Evolutionary conservation across 2,797 vertebrate species (phyloP), one percentile per base, ranked within the genome.

Genomic region (Fistularia commersonii): DNA sequence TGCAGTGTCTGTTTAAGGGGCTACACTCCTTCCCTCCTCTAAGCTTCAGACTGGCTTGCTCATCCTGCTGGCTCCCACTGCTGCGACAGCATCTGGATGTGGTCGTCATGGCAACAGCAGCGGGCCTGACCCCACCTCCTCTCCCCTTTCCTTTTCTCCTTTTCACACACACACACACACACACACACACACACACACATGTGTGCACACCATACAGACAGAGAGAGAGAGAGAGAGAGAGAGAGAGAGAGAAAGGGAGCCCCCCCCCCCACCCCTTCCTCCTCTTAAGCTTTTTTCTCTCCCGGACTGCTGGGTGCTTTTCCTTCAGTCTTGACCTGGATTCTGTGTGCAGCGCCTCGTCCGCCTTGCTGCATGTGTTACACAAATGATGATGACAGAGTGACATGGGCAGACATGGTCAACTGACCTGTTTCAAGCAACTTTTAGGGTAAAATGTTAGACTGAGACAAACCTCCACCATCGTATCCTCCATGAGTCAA

Each of bases 71-170:
- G 69, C 74, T 75, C 73, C 55, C 64, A 68, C 73, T 86, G 81
- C 84, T 88, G 86, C 74, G 38, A 67, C 84, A 87, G 87, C 87
- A 89, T 87, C 87, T 89, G 87, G 85, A 87, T 86, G 70, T 82
- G 64, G 84, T 89, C 61, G 32, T 72, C 82, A 87, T 87, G 68
- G 85, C 71, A 89, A 89, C 87, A 86, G 68, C 72, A 77, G 73
- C 11, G 42, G 82, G 77, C 62, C 82, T 80, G 76, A 80, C 75
- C 80, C 80, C 79, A 68, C 81, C 76, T 68, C 69, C 61, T 70
- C 57, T 53, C 33, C 58, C 48, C 45, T 43, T 45, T 44, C 37
- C 15, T 41, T 43, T 32, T 45, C 43, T 23, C 52, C 41, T 42
- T 14, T 42, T 14, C n/a, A 36, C 50, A 38, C 54, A 46, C 49